Percentiles rank a stretch among this genome's conserved stretches.
Evolutionary conservation across 2,797 vertebrate species (phyloP).

Genomic region (Adelosebastes latens): DNA sequence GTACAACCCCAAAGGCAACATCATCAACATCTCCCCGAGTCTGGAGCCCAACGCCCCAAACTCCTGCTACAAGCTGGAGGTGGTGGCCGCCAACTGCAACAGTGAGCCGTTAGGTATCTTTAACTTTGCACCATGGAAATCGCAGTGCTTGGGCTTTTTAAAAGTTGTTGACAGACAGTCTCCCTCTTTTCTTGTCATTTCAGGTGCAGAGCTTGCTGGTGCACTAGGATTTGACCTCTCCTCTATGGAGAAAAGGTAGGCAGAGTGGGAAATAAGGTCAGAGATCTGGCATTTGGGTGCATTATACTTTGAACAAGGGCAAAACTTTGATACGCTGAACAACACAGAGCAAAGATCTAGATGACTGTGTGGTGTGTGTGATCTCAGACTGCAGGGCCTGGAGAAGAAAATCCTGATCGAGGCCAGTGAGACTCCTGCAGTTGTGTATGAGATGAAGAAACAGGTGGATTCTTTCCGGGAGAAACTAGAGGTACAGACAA

Average conservation of each 20-base stretch:
- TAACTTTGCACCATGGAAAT: background rate
- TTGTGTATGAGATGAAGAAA: slow-evolving; percentile 84
- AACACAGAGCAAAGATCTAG: background rate
- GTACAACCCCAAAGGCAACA: slow-evolving; percentile 85
- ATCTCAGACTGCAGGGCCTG: slow-evolving; percentile 79
- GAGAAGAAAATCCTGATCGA: slow-evolving; percentile 83
- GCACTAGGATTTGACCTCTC: slow-evolving; percentile 82
- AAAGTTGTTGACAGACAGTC: background rate
- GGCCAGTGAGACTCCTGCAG: slow-evolving; percentile 76
- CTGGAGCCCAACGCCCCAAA: slow-evolving; percentile 78
- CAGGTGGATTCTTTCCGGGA: slow-evolving; percentile 84
- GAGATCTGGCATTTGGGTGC: background rate
- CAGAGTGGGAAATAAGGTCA: background rate
- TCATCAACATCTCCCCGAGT: slow-evolving; percentile 84
- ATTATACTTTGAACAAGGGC: background rate
- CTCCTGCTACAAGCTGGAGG: slow-evolving; percentile 83
- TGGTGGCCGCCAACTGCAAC: slow-evolving; percentile 84
- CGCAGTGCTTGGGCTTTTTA: background rate
- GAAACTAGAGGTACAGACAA: slow-evolving; percentile 79
- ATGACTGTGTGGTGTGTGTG: background rate
- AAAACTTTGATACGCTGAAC: background rate
- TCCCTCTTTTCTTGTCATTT: slow-evolving; percentile 1
- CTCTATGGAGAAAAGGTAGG: slow-evolving; percentile 85
- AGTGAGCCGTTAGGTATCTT: slow-evolving; percentile 80
- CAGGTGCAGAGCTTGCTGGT: slow-evolving; percentile 77